These are phyloP conservation scores for Tortricodes alternella DNA, from an alignment of 2,888 invertebrate genomes.

Conservation along the genomic window DNA sequence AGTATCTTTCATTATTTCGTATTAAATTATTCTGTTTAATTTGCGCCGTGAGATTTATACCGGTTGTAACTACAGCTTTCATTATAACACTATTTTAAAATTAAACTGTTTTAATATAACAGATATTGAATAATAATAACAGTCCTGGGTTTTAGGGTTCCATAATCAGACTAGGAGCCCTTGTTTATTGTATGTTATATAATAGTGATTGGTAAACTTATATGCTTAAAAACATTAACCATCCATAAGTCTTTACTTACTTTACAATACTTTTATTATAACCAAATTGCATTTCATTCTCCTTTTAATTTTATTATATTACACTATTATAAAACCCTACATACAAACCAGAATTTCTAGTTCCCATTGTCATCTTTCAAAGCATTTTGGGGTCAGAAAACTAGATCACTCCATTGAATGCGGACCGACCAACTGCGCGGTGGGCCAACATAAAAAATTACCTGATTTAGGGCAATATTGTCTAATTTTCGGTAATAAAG, in stretches of 20 bases:
- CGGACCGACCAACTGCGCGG: conserved; percentile 57
- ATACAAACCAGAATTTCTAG: conserved; percentile 66
- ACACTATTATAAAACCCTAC: conserved; percentile 33
- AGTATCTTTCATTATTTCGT: conserved; percentile 17
- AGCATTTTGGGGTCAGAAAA: conserved; percentile 70
- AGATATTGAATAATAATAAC: too few species aligned
- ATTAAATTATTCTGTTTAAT: conserved; percentile 9
- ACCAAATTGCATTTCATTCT: conserved; percentile 15
- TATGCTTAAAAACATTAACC: not conserved
- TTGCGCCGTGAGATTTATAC: not conserved
- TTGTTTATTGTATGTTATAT: too few species aligned
- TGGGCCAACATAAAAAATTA: conserved; percentile 65
- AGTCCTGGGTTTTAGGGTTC: too few species aligned
- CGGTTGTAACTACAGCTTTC: too few species aligned
- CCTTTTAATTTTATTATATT: conserved; percentile 23
- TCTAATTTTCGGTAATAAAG: conserved; percentile 80
- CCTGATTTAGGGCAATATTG: conserved; percentile 75
- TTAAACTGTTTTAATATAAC: too few species aligned
- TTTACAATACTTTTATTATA: too few species aligned
- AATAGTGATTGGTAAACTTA: too few species aligned
- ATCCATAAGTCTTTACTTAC: too few species aligned
- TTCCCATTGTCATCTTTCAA: conserved; percentile 63
- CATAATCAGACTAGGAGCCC: too few species aligned
- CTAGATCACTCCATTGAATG: conserved; percentile 68
- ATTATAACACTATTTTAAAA: too few species aligned